Evolutionary conservation across 2,797 vertebrate genomes (phyloP).

Genomic region (Pitangus sulphuratus): DNA sequence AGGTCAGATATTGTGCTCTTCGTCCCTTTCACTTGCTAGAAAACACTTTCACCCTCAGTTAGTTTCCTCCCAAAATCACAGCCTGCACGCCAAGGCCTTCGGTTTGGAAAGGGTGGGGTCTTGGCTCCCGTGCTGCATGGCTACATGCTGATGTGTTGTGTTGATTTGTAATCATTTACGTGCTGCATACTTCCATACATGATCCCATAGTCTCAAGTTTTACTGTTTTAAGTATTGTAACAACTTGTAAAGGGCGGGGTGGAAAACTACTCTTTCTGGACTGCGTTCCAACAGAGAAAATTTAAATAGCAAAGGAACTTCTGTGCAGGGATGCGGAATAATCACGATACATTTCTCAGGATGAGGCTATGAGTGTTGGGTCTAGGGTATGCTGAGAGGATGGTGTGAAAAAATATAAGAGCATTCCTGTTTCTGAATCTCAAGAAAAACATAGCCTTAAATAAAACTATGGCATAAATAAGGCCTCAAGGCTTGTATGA

Average conservation of each 20-base stretch:
- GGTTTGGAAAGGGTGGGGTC: not conserved
- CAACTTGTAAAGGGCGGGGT: not conserved
- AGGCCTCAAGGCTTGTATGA: not conserved
- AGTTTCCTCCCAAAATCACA: not conserved
- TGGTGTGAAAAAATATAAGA: not conserved
- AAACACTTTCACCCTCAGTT: conserved; percentile 5
- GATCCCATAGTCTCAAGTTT: not conserved
- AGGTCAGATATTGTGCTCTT: not conserved
- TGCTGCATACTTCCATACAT: not conserved
- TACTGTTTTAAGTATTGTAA: not conserved
- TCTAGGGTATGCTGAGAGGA: not conserved
- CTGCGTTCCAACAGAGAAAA: not conserved
- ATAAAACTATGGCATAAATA: not conserved
- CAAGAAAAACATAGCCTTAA: not conserved
- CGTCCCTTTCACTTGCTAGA: not conserved
- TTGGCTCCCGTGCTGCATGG: not conserved
- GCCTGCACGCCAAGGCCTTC: rapidly evolving
- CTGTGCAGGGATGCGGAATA: not conserved
- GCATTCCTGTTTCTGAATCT: not conserved
- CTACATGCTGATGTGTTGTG: conserved; percentile 10
- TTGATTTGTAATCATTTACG: conserved; percentile 22
- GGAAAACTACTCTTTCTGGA: rapidly evolving
- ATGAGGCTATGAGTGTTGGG: not conserved
- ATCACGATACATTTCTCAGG: not conserved
- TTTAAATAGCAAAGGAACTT: not conserved